These are phyloP conservation scores for Drosophila dives DNA, from an alignment of 2,888 invertebrate genomes.

Conservation along the genomic window DNA sequence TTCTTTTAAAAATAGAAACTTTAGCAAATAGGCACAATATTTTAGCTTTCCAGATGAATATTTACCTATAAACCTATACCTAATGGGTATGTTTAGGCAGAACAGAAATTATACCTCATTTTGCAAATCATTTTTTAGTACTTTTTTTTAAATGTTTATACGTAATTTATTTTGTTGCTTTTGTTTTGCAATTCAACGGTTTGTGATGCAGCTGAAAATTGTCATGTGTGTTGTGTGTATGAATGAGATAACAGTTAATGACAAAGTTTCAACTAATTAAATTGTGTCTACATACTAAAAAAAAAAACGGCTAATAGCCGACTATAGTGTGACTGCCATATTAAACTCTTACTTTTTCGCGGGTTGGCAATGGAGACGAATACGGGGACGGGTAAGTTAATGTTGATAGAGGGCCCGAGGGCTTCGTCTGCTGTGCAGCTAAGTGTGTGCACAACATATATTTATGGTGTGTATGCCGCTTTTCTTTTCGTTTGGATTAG, in stretches of 20 bases:
- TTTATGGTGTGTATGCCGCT: conserved; percentile 23
- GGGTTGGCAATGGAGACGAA: conserved; percentile 4
- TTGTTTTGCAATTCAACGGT: background rate
- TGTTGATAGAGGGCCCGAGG: background rate
- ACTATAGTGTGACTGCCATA: conserved; percentile 55
- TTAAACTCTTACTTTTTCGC: conserved; percentile 49
- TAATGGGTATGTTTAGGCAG: background rate
- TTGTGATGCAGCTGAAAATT: conserved; percentile 49
- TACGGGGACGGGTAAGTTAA: background rate
- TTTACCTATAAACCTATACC: background rate
- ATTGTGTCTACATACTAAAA: conserved; percentile 47
- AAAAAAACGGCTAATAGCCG: conserved; percentile 59
- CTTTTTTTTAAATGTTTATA: conserved; percentile 29
- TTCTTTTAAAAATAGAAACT: background rate
- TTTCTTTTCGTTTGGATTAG: conserved; percentile 55
- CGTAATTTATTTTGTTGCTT: conserved; percentile 59
- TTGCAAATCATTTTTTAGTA: background rate
- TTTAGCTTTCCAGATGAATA: conserved; percentile 16
- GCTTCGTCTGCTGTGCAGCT: background rate
- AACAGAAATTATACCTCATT: conserved; percentile 2
- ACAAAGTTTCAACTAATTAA: conserved; percentile 68
- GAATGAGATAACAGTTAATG: conserved; percentile 67
- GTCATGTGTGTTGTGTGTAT: conserved; percentile 39
- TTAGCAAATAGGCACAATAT: background rate
- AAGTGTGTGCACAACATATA: background rate